Conservation (phyloP, 2,113 vertebrate genomes). For the Caloenas nicobarica region DNA sequence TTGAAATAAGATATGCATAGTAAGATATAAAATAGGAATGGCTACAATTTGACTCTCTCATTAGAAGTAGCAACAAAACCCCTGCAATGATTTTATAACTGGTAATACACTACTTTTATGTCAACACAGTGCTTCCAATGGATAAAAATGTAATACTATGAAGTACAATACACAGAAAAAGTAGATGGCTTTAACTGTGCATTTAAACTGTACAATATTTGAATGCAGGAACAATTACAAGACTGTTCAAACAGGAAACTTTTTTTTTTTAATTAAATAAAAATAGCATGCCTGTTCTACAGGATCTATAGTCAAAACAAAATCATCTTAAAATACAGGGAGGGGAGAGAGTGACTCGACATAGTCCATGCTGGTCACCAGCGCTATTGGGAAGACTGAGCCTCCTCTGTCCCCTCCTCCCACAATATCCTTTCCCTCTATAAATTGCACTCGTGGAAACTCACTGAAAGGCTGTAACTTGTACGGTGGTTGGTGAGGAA, state of each 20-base stretch:
- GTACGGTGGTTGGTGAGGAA: background rate
- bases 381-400: background rate
- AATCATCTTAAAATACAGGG: background rate
- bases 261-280: background rate
- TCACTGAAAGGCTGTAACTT: background rate
- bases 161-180: background rate
- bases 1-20: background rate
- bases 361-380: background rate
- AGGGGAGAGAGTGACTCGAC: accelerated
- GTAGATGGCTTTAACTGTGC: background rate
- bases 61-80: constrained; percentile 27
- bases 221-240: background rate
- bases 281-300: background rate
- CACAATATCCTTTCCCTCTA: background rate
- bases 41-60: constrained; percentile 6
- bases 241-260: background rate
- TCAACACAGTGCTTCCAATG: background rate
- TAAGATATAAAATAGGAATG: background rate
- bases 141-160: background rate
- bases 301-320: background rate
- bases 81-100: constrained; percentile 29
- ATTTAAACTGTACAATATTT: background rate
- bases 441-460: background rate
- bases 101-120: background rate
- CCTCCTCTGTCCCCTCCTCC: background rate